Base-by-base conservation (phyloP, 2,113 vertebrate genomes). In the Onychostoma macrolepis region DNA sequence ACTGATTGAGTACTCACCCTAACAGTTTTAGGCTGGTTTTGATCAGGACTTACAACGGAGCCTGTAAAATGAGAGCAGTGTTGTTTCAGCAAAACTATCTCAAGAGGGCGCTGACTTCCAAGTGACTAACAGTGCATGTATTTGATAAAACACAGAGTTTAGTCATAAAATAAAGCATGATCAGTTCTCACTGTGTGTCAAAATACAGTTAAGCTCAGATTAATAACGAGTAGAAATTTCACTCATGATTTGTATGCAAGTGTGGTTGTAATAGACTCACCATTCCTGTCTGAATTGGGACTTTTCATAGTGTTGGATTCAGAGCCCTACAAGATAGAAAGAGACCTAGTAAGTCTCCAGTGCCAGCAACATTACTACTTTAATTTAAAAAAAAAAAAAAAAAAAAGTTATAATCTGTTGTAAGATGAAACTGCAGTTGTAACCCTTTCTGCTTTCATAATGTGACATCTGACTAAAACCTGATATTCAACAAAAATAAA, bases 221-320 rank as follows among this genome's bases (percentile, higher is more conserved):
- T 69, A 69, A 19, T 61, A 26, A 69, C 7, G 10, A 36, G 67
- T 4, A 71, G 8, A 71, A 21, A 4, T 10, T 69, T 38, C 17
- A 11, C 67, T 71, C 67, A 38, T 38, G 72, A 26, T 43, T 43
- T 75, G 15, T 26, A 26, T 71, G 17, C 19, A 1, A 45, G 36
- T 12, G 11, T 11, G 61, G 10, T 6, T 24, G 28, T 21, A 19
- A 63, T 26, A 33, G 41, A 56, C 41, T 92, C 90, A 96, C 95
- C 92, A 30, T 93, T 95, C 86, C 71, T 93, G 75, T 95, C 94
- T 0, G 90, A n/a, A 10, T 87, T 88, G 10, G 92, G 90, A 61
- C 13, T 50, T 86, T 93, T 94, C 84, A 91, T 90, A 80, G 79
- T 19, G 87, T 87, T 91, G 2, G 89, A 38, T 8, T 95, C 95